Evolutionary conservation across 2,113 vertebrate species (phyloP), one percentile per base, ranked within the genome.

Genomic region (Ceyx margarethae): DNA sequence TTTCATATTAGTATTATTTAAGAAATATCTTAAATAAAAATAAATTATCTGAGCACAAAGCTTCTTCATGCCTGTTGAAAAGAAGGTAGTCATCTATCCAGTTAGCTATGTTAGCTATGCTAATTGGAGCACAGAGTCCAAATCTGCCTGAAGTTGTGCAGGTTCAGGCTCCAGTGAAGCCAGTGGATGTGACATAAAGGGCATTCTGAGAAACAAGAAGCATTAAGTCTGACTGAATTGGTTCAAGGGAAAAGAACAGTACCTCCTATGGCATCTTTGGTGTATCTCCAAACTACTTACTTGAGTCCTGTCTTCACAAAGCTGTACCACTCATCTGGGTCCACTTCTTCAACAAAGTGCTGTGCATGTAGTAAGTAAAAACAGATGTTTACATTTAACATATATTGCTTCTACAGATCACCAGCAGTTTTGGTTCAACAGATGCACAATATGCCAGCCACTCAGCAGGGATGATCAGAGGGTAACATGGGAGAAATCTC

Each of bases 261-360:
- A 62, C 45, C 35, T 54, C 40, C 35, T 43, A 42, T 43, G 51
- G 42, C 43, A 78, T 20, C 45, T 53, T 18, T 29, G 29, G 29
- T 50, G 28, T 50, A 68, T 9, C 45, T 73, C 50, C 51, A 2
- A 64, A 43, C 62, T 53, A 91, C 98, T 97, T 94, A 98, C 98
- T 96, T 99, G 43, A 99, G 98, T 79, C 99, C 99, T 0, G 85
- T 92, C 95, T 98, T 99, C 88, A 99, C 97, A 87, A 99, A 96
- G 89, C 46, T 96, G 94, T 98, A 98, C 99, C 99, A 99, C 15
- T 98, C 98, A 28, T 94, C 94, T 48, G 98, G 96, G 57, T 96
- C 85, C 73, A 99, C 86, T 50, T 98, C 97, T 31, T 94, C 96
- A 74, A 97, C 73, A 16, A 93, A 82, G 14, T 35, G 62, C 99